These are phyloP conservation scores for Paramormyrops kingsleyae DNA, from an alignment of 2,113 vertebrate genomes.

Conservation along the genomic window DNA sequence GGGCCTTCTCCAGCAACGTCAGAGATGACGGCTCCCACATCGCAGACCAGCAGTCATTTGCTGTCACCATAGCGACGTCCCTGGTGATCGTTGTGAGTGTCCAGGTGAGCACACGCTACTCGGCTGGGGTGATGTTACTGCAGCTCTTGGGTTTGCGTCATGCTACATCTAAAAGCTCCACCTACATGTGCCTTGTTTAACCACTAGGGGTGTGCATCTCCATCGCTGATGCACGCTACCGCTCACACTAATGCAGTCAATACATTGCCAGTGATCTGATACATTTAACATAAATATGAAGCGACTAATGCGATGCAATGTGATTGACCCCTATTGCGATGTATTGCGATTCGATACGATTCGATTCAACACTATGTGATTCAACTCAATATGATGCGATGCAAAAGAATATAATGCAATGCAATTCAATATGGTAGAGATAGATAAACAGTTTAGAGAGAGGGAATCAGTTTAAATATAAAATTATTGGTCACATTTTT, in stretches of 20 bases:
- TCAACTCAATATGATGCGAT: not conserved
- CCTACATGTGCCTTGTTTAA: not conserved
- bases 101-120: conserved; percentile 58
- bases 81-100: conserved; percentile 75
- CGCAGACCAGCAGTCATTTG: conserved; percentile 72
- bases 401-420: not conserved
- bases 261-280: not conserved
- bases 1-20: conserved; percentile 56
- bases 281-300: not conserved
- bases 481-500: not conserved
- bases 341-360: not conserved
- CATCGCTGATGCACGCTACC: not conserved
- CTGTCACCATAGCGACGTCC: conserved; percentile 73
- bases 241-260: not conserved
- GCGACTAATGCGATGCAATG: not conserved
- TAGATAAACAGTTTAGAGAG: not conserved
- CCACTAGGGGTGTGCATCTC: not conserved
- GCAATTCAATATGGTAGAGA: not conserved
- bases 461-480: not conserved
- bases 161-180: not conserved
- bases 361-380: not conserved
- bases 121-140: not conserved
- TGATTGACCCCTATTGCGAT: not conserved
- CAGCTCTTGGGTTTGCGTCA: not conserved
- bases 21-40: conserved; percentile 64